Conservation (phyloP, 2,797 vertebrate species). For the Carcharodon carcharias region DNA sequence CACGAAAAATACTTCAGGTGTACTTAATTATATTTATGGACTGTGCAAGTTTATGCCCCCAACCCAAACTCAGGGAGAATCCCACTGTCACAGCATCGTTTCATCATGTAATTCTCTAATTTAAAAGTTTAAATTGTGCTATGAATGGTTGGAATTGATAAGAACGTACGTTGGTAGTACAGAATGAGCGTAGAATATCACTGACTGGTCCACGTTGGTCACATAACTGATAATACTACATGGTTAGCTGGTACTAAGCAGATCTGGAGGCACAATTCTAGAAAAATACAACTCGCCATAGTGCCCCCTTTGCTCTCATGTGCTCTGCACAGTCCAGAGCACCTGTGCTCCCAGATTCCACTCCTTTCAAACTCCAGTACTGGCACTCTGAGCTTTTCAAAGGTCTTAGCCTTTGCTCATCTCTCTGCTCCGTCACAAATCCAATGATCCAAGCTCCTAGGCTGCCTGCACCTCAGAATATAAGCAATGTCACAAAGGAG, state of each 20-base stretch:
- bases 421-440: not conserved
- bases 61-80: not conserved
- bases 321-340: not conserved
- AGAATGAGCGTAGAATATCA: not conserved
- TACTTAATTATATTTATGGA: not conserved
- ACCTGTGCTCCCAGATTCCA: not conserved
- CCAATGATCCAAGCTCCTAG: not conserved
- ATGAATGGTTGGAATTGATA: not conserved
- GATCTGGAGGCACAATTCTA: not conserved
- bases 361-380: not conserved
- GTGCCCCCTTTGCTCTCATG: not conserved
- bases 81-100: not conserved
- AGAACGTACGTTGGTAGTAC: not conserved
- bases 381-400: not conserved
- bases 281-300: not conserved
- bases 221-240: not conserved
- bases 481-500: not conserved
- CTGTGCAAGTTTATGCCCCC: not conserved
- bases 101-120: not conserved
- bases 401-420: not conserved
- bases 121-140: not conserved
- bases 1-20: not conserved
- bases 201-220: not conserved
- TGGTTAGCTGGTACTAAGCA: not conserved
- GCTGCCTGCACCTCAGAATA: not conserved